Conservation (phyloP, 2,797 vertebrate species). For the Coracias cyanogaster region DNA sequence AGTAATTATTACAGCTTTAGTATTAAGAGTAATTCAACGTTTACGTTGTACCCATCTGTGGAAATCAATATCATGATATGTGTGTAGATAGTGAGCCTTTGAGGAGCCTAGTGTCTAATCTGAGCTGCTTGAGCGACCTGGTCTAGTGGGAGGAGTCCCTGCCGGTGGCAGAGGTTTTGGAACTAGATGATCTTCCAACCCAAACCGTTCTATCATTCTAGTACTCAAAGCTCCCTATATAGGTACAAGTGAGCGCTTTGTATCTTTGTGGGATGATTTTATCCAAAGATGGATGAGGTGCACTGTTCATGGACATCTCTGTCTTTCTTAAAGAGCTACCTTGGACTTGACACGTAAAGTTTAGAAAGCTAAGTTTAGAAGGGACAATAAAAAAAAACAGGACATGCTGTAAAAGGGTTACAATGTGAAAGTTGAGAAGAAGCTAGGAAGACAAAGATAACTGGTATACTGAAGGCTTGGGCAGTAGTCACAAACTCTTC, state of each 20-base stretch:
- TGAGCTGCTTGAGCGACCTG: background rate
- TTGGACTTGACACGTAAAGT: background rate
- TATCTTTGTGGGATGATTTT: background rate
- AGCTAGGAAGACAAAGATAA: background rate
- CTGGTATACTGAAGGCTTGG: background rate
- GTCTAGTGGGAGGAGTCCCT: too few species aligned
- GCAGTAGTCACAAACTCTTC: background rate
- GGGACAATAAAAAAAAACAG: background rate
- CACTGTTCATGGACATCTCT: accelerated
- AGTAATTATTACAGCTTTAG: background rate
- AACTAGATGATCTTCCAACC: too few species aligned
- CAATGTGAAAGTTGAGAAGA: background rate
- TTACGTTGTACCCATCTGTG: background rate
- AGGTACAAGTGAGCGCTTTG: background rate
- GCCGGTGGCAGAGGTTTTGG: too few species aligned
- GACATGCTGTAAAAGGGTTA: background rate
- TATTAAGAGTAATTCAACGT: background rate
- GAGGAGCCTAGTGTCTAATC: background rate
- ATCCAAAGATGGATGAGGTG: background rate
- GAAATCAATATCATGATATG: accelerated
- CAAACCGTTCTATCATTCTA: background rate
- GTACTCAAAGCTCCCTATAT: background rate
- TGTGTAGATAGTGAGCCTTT: accelerated
- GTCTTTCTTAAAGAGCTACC: background rate
- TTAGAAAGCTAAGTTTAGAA: background rate